Conservation (phyloP, 2,888 invertebrate species). For the Pandemis cinnamomeana region DNA sequence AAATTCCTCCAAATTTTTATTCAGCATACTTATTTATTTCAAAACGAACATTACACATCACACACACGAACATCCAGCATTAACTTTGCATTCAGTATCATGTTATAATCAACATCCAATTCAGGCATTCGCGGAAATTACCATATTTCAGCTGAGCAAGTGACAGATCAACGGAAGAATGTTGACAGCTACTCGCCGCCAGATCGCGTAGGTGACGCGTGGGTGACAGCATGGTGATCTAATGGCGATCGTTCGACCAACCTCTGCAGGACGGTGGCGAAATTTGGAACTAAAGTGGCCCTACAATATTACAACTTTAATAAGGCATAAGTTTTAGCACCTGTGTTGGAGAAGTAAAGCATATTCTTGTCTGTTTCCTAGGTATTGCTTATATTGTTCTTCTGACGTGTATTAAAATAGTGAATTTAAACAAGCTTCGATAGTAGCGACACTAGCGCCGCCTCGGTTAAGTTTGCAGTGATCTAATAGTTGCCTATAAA, state of each 20-base stretch:
- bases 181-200: slow-evolving; percentile 38
- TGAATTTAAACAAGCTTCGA: neutral
- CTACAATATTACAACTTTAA: neutral
- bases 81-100: neutral
- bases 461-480: slow-evolving; percentile 14
- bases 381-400: neutral
- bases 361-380: neutral
- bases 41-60: no score
- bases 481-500: slow-evolving; percentile 16
- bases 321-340: neutral
- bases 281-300: slow-evolving; percentile 20
- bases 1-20: no score
- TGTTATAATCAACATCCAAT: slow-evolving; percentile 17
- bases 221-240: slow-evolving; percentile 28
- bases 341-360: neutral
- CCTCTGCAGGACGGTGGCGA: slow-evolving; percentile 2
- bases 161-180: slow-evolving; percentile 29
- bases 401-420: neutral
- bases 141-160: slow-evolving; percentile 9
- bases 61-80: no score
- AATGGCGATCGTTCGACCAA: slow-evolving; percentile 15
- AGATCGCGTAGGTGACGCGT: slow-evolving; percentile 33
- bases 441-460: slow-evolving; percentile 17
- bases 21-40: no score
- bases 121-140: slow-evolving; percentile 7